Evolutionary conservation across 2,888 invertebrate species (phyloP).

Genomic region (Dichetophora obliterata): DNA sequence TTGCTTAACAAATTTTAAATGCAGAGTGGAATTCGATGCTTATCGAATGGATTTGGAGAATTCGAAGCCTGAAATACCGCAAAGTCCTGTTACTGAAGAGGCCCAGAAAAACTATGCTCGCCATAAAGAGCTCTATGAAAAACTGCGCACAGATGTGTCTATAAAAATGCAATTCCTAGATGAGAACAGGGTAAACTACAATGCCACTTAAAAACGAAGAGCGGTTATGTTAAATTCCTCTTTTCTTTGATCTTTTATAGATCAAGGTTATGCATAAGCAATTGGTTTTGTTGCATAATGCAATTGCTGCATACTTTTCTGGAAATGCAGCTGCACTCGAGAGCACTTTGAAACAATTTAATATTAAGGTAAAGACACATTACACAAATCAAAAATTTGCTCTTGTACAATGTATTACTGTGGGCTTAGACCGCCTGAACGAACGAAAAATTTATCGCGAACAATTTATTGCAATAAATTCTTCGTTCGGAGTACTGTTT

Average conservation of each 20-base stretch:
- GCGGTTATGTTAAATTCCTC: neutral
- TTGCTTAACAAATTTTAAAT: constrained; percentile 1
- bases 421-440: too few species aligned
- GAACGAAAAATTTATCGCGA: too few species aligned
- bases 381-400: too few species aligned
- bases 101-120: constrained; percentile 85
- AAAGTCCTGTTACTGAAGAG: constrained; percentile 79
- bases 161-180: constrained; percentile 97
- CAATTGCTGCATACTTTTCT: constrained; percentile 96
- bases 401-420: too few species aligned
- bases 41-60: constrained; percentile 94
- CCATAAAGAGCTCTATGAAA: constrained; percentile 92
- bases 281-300: constrained; percentile 94
- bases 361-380: constrained; percentile 78
- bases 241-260: constrained; percentile 72
- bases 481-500: too few species aligned
- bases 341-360: constrained; percentile 94
- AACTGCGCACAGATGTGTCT: constrained; percentile 91
- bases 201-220: neutral
- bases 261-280: constrained; percentile 99
- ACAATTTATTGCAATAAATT: too few species aligned
- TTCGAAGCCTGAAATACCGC: constrained; percentile 73
- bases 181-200: constrained; percentile 87
- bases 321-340: constrained; percentile 95
- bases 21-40: constrained; percentile 96